A percentile compares a stretch with the other conserved stretches of the same genome.
phyloP scores from a whole-genome alignment of 2,113 vertebrate genomes.

The Pleuronectes platessa region DNA sequence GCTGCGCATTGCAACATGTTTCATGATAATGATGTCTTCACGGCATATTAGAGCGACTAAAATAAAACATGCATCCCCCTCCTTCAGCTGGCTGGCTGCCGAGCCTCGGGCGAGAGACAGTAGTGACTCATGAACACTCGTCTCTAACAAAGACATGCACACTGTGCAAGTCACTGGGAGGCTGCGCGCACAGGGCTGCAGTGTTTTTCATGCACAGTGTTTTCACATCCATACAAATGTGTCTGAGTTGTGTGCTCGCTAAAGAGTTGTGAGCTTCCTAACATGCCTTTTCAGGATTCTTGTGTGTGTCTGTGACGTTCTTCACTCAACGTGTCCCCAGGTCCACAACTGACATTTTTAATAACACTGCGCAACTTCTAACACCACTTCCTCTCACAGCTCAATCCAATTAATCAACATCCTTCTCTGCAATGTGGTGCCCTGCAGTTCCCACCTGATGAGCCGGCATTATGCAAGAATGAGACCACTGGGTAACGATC shows the following conservation, averaged over 20 bases:
- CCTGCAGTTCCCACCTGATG: conserved; percentile 58
- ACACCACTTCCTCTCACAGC: conserved; percentile 11
- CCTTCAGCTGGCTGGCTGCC: conserved; percentile 70
- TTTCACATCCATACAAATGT: not conserved
- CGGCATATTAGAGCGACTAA: conserved; percentile 69
- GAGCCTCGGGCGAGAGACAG: conserved; percentile 68
- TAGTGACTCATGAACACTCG: conserved; percentile 73
- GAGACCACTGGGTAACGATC: conserved; percentile 59
- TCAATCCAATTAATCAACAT: conserved; percentile 37
- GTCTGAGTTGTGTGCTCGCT: not conserved
- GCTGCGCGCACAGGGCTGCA: conserved; percentile 37
- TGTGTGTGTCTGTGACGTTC: not conserved
- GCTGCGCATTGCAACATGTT: conserved; percentile 45
- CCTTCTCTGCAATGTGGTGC: conserved; percentile 39
- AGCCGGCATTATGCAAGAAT: conserved; percentile 40
- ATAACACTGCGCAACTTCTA: conserved; percentile 35
- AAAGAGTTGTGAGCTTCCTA: not conserved
- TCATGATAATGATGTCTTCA: conserved; percentile 73
- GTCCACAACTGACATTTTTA: conserved; percentile 41
- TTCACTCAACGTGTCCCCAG: conserved; percentile 11
- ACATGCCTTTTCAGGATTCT: too few species aligned
- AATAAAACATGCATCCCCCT: conserved; percentile 71
- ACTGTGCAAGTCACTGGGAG: conserved; percentile 62
- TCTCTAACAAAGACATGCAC: conserved; percentile 69
- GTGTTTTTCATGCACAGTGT: conserved; percentile 19